Base-by-base conservation (phyloP, 2,888 invertebrate genomes). In the Agrochola litura region DNA sequence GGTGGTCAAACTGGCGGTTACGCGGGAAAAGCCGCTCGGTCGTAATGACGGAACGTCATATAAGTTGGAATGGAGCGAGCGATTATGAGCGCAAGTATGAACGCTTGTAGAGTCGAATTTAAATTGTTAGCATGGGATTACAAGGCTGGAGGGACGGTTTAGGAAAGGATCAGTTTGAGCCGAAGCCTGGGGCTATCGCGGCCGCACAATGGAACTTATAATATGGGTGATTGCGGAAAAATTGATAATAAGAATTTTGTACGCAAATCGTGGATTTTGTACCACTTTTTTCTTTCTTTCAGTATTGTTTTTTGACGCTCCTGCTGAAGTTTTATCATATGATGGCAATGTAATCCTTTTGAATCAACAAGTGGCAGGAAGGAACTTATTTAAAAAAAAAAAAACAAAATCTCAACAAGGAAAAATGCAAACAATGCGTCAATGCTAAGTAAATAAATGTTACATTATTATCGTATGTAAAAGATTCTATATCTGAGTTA, bases 1-100 rank as follows among this genome's bases (percentile, higher is more conserved):
- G 25, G 66, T 74, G 25, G 72, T 66, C 65, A 73, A 76, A 71
- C 60, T 86, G 94, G 92, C 92, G 90, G 88, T 94, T 95, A 94
- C 90, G 92, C 88, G 86, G 86, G 88, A 89, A 89, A 86, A 84
- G 74, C 81, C 84, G 84, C 82, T 76, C 79, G 69, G 77, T 73
- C 80, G 83, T 90, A 91, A 91, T 94, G 95, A 95, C 93, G 93
- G 92, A 96, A 96, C 93, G 96, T 96, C 96, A 95, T 96, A 96
- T 94, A 94, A 92, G 92, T 92, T 91, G 88, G 88, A 89, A 90
- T 86, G 84, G 89, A 85, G 87, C 90, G 90, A 90, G 89, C 93
- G 92, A 94, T 93, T 94, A 92, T 95, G 92, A 91, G 88, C 95
- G 83, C 89, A 92, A 91, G 90, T 90, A 89, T 88, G 84, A 88